Conservation (phyloP, 2,113 vertebrate species). For the Spheniscus mendiculus region DNA sequence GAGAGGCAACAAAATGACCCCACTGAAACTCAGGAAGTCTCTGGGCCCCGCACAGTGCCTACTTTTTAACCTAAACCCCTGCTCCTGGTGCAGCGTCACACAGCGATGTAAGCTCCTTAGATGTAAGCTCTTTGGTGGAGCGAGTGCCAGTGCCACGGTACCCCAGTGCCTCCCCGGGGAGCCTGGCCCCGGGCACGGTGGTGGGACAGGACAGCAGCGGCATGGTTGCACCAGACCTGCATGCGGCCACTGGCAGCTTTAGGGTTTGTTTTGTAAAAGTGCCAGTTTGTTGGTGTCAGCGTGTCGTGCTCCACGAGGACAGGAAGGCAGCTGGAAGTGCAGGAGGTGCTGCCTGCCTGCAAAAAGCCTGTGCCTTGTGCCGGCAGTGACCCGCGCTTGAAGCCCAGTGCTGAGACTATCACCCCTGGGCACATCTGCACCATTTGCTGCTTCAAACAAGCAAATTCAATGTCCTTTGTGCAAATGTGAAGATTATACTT, state of each 20-base stretch:
- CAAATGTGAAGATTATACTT: background rate
- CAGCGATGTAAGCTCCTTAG: background rate
- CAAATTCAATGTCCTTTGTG: background rate
- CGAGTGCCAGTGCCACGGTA: accelerated
- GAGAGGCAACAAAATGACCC: background rate
- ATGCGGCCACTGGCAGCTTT: accelerated
- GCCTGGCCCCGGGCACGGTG: accelerated
- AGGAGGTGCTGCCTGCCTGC: accelerated
- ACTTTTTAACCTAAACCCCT: background rate
- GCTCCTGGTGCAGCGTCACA: background rate
- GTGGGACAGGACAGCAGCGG: accelerated
- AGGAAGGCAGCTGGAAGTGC: background rate
- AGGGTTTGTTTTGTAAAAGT: background rate
- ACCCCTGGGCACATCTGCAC: accelerated
- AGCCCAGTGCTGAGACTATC: background rate
- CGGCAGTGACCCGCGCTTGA: accelerated
- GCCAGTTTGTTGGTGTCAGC: background rate
- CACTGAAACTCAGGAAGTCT: background rate
- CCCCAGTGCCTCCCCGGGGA: accelerated
- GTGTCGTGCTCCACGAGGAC: background rate
- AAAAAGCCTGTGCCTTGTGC: background rate
- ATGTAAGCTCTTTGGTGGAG: background rate
- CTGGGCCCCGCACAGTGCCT: background rate
- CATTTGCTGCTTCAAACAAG: background rate
- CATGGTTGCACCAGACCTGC: accelerated